Conservation (phyloP, 2,797 vertebrate species). For the Hoplostethus atlanticus region DNA sequence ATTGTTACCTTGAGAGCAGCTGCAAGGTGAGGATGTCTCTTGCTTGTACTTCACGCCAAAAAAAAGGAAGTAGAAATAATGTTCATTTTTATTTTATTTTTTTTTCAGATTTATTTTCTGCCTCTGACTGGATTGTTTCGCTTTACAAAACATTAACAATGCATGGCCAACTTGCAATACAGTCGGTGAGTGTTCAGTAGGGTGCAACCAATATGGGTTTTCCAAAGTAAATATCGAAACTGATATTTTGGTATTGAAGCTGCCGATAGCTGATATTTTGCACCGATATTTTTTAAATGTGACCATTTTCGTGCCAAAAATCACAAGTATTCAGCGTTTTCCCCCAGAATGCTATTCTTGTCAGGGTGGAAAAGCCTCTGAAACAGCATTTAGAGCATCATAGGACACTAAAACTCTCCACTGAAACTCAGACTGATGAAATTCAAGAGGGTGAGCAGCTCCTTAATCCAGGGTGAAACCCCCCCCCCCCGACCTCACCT, state of each 20-base stretch:
- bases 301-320: background rate
- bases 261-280: no score
- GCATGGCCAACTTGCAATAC: no score
- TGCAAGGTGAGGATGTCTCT: slow-evolving; percentile 28
- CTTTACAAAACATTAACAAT: no score
- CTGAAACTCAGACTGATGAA: background rate
- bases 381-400: background rate
- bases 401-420: background rate
- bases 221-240: no score
- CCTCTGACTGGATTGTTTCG: background rate
- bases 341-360: background rate
- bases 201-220: no score
- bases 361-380: no score
- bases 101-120: background rate
- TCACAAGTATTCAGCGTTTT: background rate
- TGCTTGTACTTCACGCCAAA: background rate
- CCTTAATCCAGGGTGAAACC: background rate
- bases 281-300: background rate
- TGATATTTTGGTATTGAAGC: no score
- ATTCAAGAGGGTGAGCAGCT: background rate
- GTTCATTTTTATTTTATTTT: no score
- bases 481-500: background rate
- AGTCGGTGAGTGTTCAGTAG: background rate
- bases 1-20: slow-evolving; percentile 61
- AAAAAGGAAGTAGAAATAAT: background rate